phyloP scores from a whole-genome alignment of 2,113 vertebrate species.

The Beaufortia kweichowensis region DNA sequence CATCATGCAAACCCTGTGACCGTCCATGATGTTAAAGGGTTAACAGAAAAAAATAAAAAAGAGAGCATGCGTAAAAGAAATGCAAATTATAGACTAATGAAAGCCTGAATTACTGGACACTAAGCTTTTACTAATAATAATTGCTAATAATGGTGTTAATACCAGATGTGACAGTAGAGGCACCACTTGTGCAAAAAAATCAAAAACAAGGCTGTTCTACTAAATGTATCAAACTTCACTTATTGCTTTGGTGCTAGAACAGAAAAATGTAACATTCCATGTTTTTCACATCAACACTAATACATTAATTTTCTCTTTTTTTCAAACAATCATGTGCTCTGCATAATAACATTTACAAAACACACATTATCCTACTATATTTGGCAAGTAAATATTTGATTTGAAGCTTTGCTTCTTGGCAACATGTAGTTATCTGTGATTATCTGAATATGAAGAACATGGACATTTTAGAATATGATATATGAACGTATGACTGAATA shows the following conservation, averaged over 20 bases:
- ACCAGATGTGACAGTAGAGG: slow-evolving; percentile 20
- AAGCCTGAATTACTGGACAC: neutral
- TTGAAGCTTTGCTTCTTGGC: slow-evolving; percentile 33
- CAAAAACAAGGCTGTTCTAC: slow-evolving; percentile 1
- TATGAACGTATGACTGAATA: slow-evolving; percentile 4
- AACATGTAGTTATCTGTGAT: slow-evolving; percentile 18
- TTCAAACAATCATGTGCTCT: slow-evolving; percentile 42
- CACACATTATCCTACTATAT: slow-evolving; percentile 25
- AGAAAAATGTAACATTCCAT: slow-evolving; percentile 35
- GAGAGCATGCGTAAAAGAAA: neutral
- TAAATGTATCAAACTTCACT: slow-evolving; percentile 20
- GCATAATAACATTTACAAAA: slow-evolving; percentile 48
- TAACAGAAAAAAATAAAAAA: neutral
- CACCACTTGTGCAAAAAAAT: slow-evolving; percentile 34
- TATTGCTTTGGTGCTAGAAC: slow-evolving; percentile 52
- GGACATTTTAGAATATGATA: slow-evolving; percentile 11
- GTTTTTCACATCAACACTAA: slow-evolving; percentile 47
- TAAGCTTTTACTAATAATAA: neutral
- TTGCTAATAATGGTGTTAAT: slow-evolving; percentile 4
- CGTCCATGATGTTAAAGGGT: neutral
- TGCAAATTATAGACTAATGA: neutral
- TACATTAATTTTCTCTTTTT: slow-evolving; percentile 2
- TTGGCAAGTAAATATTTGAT: slow-evolving; percentile 37
- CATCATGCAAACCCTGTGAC: slow-evolving; percentile 40
- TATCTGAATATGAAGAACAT: slow-evolving; percentile 26